Evolutionary conservation across 2,888 invertebrate species (phyloP), one percentile per base, ranked within the genome.

Genomic region (Bombylius major): DNA sequence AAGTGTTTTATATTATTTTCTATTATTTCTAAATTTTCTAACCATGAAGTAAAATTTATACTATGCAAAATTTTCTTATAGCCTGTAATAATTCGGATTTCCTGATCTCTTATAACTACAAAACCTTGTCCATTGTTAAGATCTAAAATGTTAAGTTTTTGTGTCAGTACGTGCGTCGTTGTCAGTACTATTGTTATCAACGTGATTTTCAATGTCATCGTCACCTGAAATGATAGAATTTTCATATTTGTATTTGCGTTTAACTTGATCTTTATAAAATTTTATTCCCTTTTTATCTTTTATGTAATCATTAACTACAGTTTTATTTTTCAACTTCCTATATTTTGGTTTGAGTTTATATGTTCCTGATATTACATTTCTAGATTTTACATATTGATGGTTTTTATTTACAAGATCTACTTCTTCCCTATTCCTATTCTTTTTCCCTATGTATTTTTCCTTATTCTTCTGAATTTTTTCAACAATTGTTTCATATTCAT

Each of bases 61-160:
- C 59, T 56, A 36, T 61, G 61, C 4, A 61, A 4, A n/a, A 58
- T 14, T 57, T 60, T 62, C 47, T 47, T 51, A 47, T 55, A 61
- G 3, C 45, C 42, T 46, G 14, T 53, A 13, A 36, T 56, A 13
- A 34, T 23, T 23, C 3, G 23, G 3, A 23, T 23, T 23, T 23
- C 23, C 3, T 23, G 23, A 23, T 23, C 23, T 23, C 23, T 23
- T 23, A 23, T 23, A 23, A 23, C 23, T 23, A 23, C 23, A 23
- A 23, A 23, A 23, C 23, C 23, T 23, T 23, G 23, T 23, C 23
- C 23, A 23, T 23, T 23, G 23, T 23, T 23, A 23, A 23, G 23
- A 3, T 23, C 23, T 23, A 23, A 23, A 23, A 23, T 3, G 23
- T 23, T 23, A 23, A 23, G 23, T 23, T 23, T 23, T 23, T 23